phyloP scores from a whole-genome alignment of 2,797 vertebrate species.

The Cyprinodon diabolis region DNA sequence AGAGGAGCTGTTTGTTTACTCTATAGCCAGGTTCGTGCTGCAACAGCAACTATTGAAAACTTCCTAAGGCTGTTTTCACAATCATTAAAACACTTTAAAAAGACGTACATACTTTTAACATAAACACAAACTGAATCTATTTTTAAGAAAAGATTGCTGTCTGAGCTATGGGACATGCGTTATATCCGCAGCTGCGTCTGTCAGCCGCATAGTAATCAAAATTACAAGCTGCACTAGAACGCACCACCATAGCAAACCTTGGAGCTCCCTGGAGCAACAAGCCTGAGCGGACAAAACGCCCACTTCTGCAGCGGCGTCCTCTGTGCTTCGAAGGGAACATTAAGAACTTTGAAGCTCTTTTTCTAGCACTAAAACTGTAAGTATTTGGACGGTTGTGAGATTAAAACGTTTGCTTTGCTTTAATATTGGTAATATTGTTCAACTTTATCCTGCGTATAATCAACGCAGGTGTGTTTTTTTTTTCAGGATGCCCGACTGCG shows the following conservation, averaged over 20 bases:
- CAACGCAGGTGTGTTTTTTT: constrained; percentile 43
- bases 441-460: constrained; percentile 52
- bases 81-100: constrained; percentile 4
- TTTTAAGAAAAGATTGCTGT: neutral
- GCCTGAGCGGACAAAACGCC: constrained; percentile 43
- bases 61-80: constrained; percentile 37
- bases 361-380: constrained; percentile 31
- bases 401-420: neutral
- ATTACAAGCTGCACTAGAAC: constrained; percentile 47
- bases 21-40: constrained; percentile 53
- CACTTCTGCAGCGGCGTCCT: constrained; percentile 16
- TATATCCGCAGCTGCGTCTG: too few species aligned
- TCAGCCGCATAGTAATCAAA: neutral
- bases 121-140: neutral
- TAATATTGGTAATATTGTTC: neutral
- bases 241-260: constrained; percentile 41
- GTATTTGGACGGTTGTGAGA: neutral
- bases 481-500: constrained; percentile 37
- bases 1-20: constrained; percentile 39
- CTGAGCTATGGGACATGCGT: neutral
- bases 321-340: neutral
- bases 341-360: neutral
- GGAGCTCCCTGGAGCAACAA: constrained; percentile 59
- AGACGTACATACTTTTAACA: too few species aligned
- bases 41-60: constrained; percentile 19